phyloP scores from a whole-genome alignment of 2,797 vertebrate genomes.

The Anas capensis region DNA sequence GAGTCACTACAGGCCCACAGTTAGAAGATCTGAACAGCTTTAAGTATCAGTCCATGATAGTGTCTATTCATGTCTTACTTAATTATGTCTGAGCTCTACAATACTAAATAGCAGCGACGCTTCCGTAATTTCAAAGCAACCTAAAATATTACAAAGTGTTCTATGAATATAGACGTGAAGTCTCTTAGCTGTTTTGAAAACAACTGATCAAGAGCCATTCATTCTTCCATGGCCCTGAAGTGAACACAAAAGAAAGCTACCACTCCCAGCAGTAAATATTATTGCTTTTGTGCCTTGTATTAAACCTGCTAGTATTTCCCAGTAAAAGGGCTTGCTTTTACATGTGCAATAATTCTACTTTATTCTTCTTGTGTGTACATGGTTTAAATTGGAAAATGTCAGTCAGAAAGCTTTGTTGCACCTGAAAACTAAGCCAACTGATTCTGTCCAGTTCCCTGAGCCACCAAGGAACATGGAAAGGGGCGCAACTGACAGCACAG shows the following conservation, averaged over 20 bases:
- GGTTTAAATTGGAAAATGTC: background rate
- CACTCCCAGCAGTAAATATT: background rate
- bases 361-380: background rate
- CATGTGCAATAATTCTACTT: background rate
- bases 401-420: background rate
- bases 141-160: background rate
- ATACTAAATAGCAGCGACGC: background rate
- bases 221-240: background rate
- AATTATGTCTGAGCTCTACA: background rate
- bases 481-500: background rate
- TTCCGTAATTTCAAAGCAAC: background rate
- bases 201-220: background rate
- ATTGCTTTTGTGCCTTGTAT: background rate
- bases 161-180: rapidly evolving
- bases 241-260: background rate
- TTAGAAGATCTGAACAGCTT: background rate
- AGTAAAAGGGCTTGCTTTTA: background rate
- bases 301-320: background rate
- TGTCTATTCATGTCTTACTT: background rate
- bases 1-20: background rate
- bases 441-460: background rate
- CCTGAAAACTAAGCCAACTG: background rate
- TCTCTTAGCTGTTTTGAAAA: background rate
- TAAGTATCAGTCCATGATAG: background rate
- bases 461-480: background rate